Evolutionary conservation across 2,888 invertebrate genomes (phyloP), one percentile per base, ranked within the genome.

Genomic region (Hylaea fasciaria): DNA sequence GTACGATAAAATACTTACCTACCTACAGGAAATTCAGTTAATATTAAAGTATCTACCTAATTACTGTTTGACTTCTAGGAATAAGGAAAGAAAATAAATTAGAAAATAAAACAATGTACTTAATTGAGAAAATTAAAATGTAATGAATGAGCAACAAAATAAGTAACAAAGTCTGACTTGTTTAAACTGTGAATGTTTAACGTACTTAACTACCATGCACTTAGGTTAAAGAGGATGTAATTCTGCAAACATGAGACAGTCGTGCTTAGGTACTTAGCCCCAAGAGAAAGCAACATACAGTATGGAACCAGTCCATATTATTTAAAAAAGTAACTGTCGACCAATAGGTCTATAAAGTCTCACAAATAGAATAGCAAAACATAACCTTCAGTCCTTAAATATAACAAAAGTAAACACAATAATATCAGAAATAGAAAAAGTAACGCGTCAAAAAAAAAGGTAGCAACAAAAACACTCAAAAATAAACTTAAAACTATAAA

Each of bases 331-430:
- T 37, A 37, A 35, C 28, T 28, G 28, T 28, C 28, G 28, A 3
- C 28, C 28, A 7, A 3, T n/a, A n/a, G n/a, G n/a, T n/a, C 5
- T 3, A 22, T 22, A 22, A 32, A 9, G 32, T 8, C 32, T 32
- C 9, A 32, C 32, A 32, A 32, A 32, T 22, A 22, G 22, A 22
- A 22, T 3, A 22, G 5, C 22, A 2, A n/a, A n/a, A n/a, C n/a
- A n/a, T n/a, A n/a, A 22, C 22, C 22, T 22, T 22, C 3, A 22
- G 22, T 22, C 22, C 22, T 22, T 22, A 2, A 22, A 22, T 22
- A 22, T 3, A 22, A 22, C 32, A 32, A 29, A 49, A 65, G 44
- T 62, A 64, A 65, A 72, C 62, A 70, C 62, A 32, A 7, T n/a
- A 7, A 7, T 32, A 32, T 32, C 7, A 32, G 9, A 32, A 32